Conservation (phyloP, 2,888 invertebrate genomes). For the Drosophila histrio region DNA sequence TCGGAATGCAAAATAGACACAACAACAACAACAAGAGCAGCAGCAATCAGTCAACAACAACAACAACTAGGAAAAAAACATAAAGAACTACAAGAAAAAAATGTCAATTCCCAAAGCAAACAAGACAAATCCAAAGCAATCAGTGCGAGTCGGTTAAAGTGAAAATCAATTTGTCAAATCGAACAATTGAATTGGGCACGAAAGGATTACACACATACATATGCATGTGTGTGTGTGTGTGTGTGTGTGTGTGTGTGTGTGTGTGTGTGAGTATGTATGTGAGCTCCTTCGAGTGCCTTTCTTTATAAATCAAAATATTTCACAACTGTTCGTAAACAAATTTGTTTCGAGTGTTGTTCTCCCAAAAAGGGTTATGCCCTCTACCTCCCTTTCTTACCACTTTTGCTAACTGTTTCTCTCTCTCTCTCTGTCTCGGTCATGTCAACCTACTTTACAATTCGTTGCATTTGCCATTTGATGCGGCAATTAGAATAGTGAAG, state of each 20-base stretch:
- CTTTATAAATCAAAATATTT: constrained; percentile 75
- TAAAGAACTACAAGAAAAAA: constrained; percentile 26
- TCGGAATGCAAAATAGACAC: constrained; percentile 59
- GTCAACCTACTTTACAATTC: constrained; percentile 57
- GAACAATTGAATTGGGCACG: constrained; percentile 74
- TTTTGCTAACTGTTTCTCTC: background rate
- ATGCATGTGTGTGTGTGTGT: background rate
- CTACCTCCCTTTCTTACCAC: constrained; percentile 11
- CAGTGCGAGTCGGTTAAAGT: constrained; percentile 64
- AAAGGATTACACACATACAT: constrained; percentile 63
- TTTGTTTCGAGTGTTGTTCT: constrained; percentile 61
- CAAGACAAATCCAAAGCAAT: constrained; percentile 69
- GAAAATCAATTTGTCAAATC: constrained; percentile 77
- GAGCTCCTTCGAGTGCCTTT: constrained; percentile 42
- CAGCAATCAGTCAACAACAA: constrained; percentile 5
- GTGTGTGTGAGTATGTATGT: background rate
- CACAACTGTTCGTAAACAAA: constrained; percentile 71
- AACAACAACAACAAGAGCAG: constrained; percentile 10
- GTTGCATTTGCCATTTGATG: constrained; percentile 67
- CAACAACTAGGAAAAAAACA: constrained; percentile 8
- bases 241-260: background rate
- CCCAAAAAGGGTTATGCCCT: constrained; percentile 58
- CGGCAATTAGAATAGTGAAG: constrained; percentile 73
- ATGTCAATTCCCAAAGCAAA: constrained; percentile 70
- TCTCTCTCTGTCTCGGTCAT: background rate